Evolutionary conservation across 1,140 invertebrate species (phyloP), one percentile per base, ranked within the genome.

Genomic region (Chironomus striatipennis): DNA sequence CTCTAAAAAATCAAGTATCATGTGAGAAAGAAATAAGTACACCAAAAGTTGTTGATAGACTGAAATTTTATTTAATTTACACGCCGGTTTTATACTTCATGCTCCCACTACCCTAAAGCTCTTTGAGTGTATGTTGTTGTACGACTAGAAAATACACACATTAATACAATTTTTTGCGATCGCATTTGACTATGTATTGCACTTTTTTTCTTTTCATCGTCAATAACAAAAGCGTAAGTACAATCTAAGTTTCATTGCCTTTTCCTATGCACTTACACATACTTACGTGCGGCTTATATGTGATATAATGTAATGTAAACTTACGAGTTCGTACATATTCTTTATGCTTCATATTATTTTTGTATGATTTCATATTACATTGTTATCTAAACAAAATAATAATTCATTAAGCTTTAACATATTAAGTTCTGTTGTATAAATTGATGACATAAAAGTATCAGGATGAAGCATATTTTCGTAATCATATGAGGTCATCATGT

Each of bases 41-140:
- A 70, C 65, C 20, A 70, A 70, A 70, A 70, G 65, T 70, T 70
- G 65, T 21, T 70, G 65, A 70, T 70, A 70, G 65, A 70, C 65
- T 70, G 65, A 70, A 70, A 70, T 70, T 70, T 20, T 70, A 70
- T 70, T 70, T 70, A 70, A 70, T 70, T 70, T 70, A 70, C 65
- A 70, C 65, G 65, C 65, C 65, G 65, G 65, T 70, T 70, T 70
- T 70, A 70, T 70, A 70, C 65, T 18, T 18, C 65, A 70, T 20
- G 17, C 65, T 70, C 65, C 65, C 65, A 70, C 65, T 21, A 70
- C 20, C 65, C 65, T 21, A 20, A 70, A 21, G 65, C 17, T 70
- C 65, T 70, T 18, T 70, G n/a, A 20, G 7, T 70, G 18, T 21
- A n/a, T 21, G 17, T 70, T 9, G 65, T 21, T 21, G 65, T 57